Evolutionary conservation across 1,140 invertebrate genomes (phyloP), one percentile per base, ranked within the genome.

Genomic region (Globodera rostochiensis): DNA sequence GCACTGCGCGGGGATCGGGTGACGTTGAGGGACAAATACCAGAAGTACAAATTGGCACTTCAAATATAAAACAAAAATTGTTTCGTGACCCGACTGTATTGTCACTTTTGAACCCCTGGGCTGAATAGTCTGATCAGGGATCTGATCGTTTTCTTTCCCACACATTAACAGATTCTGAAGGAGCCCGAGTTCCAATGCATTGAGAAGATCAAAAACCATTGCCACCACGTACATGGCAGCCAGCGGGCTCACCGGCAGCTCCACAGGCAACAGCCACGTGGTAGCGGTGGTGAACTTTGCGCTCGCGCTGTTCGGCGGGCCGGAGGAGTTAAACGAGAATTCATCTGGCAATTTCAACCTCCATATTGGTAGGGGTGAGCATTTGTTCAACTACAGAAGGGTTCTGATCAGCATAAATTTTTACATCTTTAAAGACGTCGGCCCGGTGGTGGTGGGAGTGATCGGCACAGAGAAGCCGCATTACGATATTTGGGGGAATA

Each of bases 401-500:
- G 80, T 84, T 19, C 78, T 85, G 9, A 83, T 79, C 0, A 81
- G 80, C 67, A 80, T n/a, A 47, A 74, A 25, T 80, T 36, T 25
- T 8, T 15, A 79, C 21, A 21, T 80, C 13, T 64, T 83, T 89
- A 49, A 76, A 87, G 87, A 90, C 75, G 84, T 89, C 11, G 88
- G 88, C 19, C 88, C 89, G 57, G 88, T 89, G 15, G 87, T 89
- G 15, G 88, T 89, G n/a, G 97, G 96, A 6, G 96, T 98, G 0
- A 97, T 98, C 73, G 96, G 96, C 0, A 97, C 96, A 0, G 95
- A 94, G 0, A 98, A 98, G 88, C 91, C 98, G 21, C 95, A 96
- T 87, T 98, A 97, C 85, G 97, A 98, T 90, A 98, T 98, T 76
- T 98, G 97, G 97, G n/a, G 96, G 97, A 96, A 98, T 91, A 95